Conservation (phyloP, 2,888 invertebrate species). For the Parnassius orleans region DNA sequence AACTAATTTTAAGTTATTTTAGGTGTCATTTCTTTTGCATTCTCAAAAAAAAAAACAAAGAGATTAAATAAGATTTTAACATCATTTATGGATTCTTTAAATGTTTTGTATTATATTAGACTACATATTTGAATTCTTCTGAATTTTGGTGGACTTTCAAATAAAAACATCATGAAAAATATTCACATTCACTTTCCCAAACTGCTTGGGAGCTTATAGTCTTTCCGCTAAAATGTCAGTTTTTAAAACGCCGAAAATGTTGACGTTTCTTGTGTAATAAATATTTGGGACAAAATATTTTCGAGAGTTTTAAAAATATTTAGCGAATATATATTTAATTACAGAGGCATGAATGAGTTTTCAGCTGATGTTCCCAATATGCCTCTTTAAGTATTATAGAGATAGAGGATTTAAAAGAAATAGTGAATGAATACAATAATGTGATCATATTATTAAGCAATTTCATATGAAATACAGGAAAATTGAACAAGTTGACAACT, state of each 20-base stretch:
- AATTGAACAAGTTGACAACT: constrained; percentile 32
- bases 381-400: constrained; percentile 19
- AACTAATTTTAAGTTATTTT: not conserved
- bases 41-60: too few relatives aligned
- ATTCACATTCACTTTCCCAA: constrained; percentile 20
- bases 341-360: constrained; percentile 14
- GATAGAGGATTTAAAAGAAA: constrained; percentile 6
- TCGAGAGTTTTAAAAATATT: constrained; percentile 17
- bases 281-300: constrained; percentile 1
- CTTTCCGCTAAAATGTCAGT: constrained; percentile 6
- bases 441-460: constrained; percentile 14
- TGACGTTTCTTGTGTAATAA: not conserved
- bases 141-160: constrained; percentile 14
- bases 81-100: too few relatives aligned
- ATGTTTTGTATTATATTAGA: too few relatives aligned
- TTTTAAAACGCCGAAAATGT: constrained; percentile 12
- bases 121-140: not conserved
- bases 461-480: constrained; percentile 24
- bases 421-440: constrained; percentile 14
- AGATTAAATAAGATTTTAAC: too few relatives aligned
- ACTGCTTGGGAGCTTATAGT: constrained; percentile 25
- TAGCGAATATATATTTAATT: constrained; percentile 13
- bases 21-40: not conserved
- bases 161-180: constrained; percentile 4
- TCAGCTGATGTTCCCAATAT: constrained; percentile 6